phyloP scores from a whole-genome alignment of 2,888 invertebrate genomes.

The Cheilosia grossa region DNA sequence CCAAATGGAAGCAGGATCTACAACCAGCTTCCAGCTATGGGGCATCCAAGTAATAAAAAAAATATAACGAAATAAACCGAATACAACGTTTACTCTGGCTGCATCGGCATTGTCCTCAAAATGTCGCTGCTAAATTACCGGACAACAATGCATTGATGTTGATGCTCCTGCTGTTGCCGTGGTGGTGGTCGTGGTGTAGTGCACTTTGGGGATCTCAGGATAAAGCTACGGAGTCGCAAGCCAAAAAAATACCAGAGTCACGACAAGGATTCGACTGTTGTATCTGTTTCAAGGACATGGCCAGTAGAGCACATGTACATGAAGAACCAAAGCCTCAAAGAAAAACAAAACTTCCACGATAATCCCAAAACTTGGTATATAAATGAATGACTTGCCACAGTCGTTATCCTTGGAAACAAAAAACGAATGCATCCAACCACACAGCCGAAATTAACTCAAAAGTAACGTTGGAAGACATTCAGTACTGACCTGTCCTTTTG shows the following conservation, averaged over 20 bases:
- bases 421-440: constrained; percentile 43
- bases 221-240: constrained; percentile 49
- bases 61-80: constrained; percentile 14
- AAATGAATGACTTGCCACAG: constrained; percentile 45
- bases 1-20: constrained; percentile 55
- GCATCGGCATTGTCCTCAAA: constrained; percentile 69
- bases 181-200: constrained; percentile 20
- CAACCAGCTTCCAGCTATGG: constrained; percentile 59
- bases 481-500: constrained; percentile 49
- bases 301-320: constrained; percentile 34
- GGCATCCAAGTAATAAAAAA: constrained; percentile 49
- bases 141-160: constrained; percentile 62
- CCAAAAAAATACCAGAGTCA: constrained; percentile 38
- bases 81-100: constrained; percentile 23
- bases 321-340: constrained; percentile 46
- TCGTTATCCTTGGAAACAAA: constrained; percentile 51
- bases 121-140: constrained; percentile 70
- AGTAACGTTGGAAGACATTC: constrained; percentile 10
- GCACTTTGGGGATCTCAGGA: constrained; percentile 50
- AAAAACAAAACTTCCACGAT: constrained; percentile 9
- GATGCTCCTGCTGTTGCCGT: constrained; percentile 45
- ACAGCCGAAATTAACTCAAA: constrained; percentile 43
- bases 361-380: constrained; percentile 33
- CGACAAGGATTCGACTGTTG: constrained; percentile 47
- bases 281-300: constrained; percentile 66